Conservation (phyloP, 2,113 vertebrate species). For the Rhabdomys dilectus region DNA sequence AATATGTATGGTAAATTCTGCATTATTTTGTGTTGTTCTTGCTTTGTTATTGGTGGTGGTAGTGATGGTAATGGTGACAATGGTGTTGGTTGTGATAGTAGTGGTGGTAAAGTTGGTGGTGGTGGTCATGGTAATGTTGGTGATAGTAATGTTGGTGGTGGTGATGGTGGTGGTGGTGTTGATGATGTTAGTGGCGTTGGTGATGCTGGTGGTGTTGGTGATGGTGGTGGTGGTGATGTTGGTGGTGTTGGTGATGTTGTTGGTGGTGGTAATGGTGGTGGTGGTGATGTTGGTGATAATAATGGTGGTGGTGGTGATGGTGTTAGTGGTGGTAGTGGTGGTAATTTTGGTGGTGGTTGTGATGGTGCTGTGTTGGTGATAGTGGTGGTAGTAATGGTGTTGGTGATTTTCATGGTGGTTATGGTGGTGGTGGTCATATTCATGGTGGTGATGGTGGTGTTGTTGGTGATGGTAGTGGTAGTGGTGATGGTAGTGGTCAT, state of each 20-base stretch:
- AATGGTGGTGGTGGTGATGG: neutral
- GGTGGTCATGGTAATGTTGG: neutral
- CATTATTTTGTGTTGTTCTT: neutral
- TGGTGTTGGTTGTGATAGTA: neutral
- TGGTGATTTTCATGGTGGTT: neutral
- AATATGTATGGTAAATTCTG: neutral
- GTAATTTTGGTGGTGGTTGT: neutral
- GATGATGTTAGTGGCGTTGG: no score
- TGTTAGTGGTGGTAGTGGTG: neutral
- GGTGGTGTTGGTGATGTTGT: no score
- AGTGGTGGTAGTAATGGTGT: neutral
- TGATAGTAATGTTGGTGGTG: no score
- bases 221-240: no score
- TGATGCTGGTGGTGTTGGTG: no score
- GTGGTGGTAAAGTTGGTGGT: neutral
- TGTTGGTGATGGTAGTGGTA: neutral
- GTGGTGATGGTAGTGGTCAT: neutral
- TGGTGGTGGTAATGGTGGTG: no score
- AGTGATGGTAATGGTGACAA: rapidly evolving
- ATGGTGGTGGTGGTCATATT: no score
- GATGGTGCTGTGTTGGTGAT: no score
- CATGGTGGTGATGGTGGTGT: neutral
- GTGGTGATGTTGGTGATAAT: no score
- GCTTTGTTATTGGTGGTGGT: neutral
- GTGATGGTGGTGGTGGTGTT: no score